phyloP scores from a whole-genome alignment of 2,888 invertebrate species.

The Xylophagus ater region DNA sequence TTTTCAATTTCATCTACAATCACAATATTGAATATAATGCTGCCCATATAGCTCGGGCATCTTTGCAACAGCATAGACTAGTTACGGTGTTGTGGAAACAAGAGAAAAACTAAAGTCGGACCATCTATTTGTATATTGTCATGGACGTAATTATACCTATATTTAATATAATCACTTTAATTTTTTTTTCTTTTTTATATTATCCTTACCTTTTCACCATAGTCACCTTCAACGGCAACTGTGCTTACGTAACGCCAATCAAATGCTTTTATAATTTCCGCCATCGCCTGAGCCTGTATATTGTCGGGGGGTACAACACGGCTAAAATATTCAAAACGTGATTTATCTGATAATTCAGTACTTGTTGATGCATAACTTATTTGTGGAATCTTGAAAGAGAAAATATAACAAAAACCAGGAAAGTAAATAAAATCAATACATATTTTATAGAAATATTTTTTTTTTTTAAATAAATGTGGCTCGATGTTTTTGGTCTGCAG shows the following conservation, averaged over 20 bases:
- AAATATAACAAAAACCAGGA: no score
- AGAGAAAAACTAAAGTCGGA: no score
- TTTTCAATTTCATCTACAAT: no score
- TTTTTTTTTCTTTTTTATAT: neutral
- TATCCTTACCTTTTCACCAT: slow-evolving; percentile 53
- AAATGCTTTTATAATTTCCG: slow-evolving; percentile 52
- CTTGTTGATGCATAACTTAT: slow-evolving; percentile 62
- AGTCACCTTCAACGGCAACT: slow-evolving; percentile 64
- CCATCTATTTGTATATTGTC: no score
- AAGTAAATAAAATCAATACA: no score
- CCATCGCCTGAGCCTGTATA: slow-evolving; percentile 58
- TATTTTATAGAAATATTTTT: neutral
- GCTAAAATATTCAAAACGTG: slow-evolving; percentile 57
- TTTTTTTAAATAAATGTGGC: slow-evolving; percentile 1
- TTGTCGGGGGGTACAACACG: slow-evolving; percentile 62
- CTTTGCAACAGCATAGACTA: no score
- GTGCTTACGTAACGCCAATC: slow-evolving; percentile 68
- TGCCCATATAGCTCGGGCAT: no score
- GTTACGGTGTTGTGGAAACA: no score
- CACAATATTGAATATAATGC: no score
- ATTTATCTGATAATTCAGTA: slow-evolving; percentile 56
- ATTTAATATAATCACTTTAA: no score
- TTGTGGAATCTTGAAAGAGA: slow-evolving; percentile 49
- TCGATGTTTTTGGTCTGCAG: no score
- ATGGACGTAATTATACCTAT: no score